Evolutionary conservation across 2,888 invertebrate species (phyloP), one percentile per base, ranked within the genome.

Genomic region (Drosophila austrosaltans): DNA sequence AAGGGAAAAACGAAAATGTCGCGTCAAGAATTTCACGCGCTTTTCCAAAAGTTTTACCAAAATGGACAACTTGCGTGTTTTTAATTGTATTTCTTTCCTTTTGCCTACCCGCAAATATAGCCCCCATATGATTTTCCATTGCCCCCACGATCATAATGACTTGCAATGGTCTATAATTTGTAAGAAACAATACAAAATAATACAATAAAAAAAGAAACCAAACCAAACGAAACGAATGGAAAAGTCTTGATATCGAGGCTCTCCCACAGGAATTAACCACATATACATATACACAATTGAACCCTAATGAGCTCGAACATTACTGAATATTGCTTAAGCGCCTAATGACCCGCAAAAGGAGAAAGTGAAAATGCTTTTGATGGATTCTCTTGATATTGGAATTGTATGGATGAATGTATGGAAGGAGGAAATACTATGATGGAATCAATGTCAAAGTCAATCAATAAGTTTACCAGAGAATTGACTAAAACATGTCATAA

Each of bases 11-110:
- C 8, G 8, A 48, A 66, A 44, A 32, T 62, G 72, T 73, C 70
- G 79, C 79, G 75, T 74, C 71, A 48, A 75, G 60, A 76, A 71
- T 68, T 79, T 79, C 79, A 79, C 74, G 82, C 81, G 75, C 68
- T 68, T 69, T 71, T 63, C 68, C 63, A 56, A 16, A 16, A 54
- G 12, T 22, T 48, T 48, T 10, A 22, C 44, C 54, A 53, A 75
- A 82, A 77, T 82, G 73, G 63, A 72, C 69, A 82, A 72, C 48
- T 77, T 72, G 82, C 80, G 82, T 81, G 82, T 66, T 81, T 81
- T 79, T 74, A 82, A 82, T 82, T 82, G 69, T 65, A 69, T 48
- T 63, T 25, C 44, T 73, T 73, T 25, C 32, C 12, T 7, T 16
- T 36, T 36, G 28, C 36, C 8, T 36, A 4, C 10, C 3, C 3